Conservation (phyloP, 2,797 vertebrate species). For the Cebuella pygmaea region DNA sequence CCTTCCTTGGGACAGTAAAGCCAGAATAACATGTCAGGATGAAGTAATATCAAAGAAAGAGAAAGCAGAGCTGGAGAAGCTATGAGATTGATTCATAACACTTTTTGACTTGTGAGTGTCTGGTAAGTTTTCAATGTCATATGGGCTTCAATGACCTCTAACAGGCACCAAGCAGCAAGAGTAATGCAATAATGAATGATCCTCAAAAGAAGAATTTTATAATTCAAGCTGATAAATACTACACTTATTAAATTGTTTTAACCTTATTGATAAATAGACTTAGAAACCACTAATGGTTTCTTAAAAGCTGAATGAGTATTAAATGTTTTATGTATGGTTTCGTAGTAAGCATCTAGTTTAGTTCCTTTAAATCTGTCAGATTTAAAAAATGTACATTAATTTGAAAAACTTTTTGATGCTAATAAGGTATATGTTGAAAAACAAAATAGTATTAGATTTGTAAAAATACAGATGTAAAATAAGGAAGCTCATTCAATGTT, state of each 20-base stretch:
- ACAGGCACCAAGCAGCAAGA: slow-evolving; percentile 80
- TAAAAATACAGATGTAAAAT: slow-evolving; percentile 29
- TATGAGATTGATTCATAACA: slow-evolving; percentile 75
- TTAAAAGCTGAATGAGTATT: slow-evolving; percentile 69
- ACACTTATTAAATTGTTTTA: slow-evolving; percentile 78
- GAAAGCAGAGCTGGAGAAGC: slow-evolving; percentile 81
- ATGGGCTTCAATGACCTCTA: slow-evolving; percentile 83
- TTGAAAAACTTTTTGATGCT: slow-evolving; percentile 48
- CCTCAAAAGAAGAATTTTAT: slow-evolving; percentile 78
- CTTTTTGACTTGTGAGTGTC: slow-evolving; percentile 83
- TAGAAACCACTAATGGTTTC: slow-evolving; percentile 80
- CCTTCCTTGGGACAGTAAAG: slow-evolving; percentile 88
- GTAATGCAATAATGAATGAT: slow-evolving; percentile 70
- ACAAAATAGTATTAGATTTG: slow-evolving; percentile 30
- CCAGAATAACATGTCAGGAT: slow-evolving; percentile 93
- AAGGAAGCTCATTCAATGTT: not conserved
- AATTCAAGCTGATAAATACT: slow-evolving; percentile 81
- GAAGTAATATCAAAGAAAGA: slow-evolving; percentile 90
- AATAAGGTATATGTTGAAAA: slow-evolving; percentile 44
- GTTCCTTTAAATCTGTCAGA: slow-evolving; percentile 61
- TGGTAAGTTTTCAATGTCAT: slow-evolving; percentile 80
- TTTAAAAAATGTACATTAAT: slow-evolving; percentile 64
- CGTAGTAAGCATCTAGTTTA: slow-evolving; percentile 35
- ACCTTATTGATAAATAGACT: slow-evolving; percentile 65
- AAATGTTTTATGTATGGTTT: slow-evolving; percentile 67